Percentiles rank a stretch among this genome's conserved stretches.
Conservation (phyloP, 1,140 invertebrate genomes). For the Atta cephalotes region DNA sequence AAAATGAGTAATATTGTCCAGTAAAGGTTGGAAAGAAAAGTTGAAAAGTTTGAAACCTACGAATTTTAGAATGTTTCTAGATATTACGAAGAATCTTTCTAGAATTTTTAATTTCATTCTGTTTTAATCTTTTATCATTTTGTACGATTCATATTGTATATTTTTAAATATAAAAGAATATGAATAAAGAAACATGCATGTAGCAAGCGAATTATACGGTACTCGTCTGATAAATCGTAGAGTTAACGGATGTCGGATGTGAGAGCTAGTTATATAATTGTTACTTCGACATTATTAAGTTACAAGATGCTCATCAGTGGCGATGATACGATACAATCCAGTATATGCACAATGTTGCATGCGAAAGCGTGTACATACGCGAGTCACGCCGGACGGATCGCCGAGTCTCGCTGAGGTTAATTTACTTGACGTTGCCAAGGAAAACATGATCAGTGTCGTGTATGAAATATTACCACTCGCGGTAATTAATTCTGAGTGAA, state of each 20-base stretch:
- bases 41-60: not conserved
- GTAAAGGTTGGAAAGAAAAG: not conserved
- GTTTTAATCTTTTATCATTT: not conserved
- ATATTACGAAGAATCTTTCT: too few relatives aligned
- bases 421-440: constrained; percentile 57
- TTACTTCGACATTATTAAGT: constrained; percentile 27
- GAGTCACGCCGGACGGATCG: constrained; percentile 29
- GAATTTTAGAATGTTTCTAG: not conserved
- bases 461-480: constrained; percentile 36
- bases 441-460: constrained; percentile 60
- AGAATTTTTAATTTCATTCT: too few relatives aligned
- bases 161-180: not conserved
- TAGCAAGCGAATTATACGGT: not conserved
- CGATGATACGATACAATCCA: constrained; percentile 66
- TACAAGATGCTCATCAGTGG: constrained; percentile 29
- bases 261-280: constrained; percentile 61
- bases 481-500: constrained; percentile 32
- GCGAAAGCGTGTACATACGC: constrained; percentile 19
- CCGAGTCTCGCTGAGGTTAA: constrained; percentile 59
- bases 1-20: not conserved
- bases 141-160: not conserved
- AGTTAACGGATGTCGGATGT: constrained; percentile 15
- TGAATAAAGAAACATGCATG: not conserved
- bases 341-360: constrained; percentile 61
- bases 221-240: not conserved